Base-by-base conservation (phyloP, 1,140 invertebrate species). In the Sycophila sp. region DNA sequence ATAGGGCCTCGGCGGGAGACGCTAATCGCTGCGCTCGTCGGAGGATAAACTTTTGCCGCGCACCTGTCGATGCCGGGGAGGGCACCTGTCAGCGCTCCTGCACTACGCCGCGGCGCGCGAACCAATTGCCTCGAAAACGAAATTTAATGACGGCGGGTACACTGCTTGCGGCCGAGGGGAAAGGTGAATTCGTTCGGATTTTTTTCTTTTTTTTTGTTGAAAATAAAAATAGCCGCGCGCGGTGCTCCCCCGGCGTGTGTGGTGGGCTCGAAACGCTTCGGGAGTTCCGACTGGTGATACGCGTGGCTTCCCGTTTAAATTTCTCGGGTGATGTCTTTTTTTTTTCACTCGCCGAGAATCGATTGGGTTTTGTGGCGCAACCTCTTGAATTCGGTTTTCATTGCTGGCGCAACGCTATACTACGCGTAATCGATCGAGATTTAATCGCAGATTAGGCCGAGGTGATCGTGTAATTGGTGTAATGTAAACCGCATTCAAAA, bases 71-170 rank as follows among this genome's bases (percentile, higher is more conserved):
- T 40, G 45, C 24, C 17, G 26, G 42, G 28, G 36, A n/a, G 5
- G 22, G 10, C 58, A 60, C 58, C 58, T 60, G 58, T 28, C 26
- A n/a, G 24, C 15, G 28, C 17, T 19, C 36, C 28, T 42, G n/a
- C 4, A 56, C n/a, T n/a, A n/a, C n/a, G 4, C 38, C 3, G 38
- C 38, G 8, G 42, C 42, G 42, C n/a, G n/a, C n/a, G 8, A 63
- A 1, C 17, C 60, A 63, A 63, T 47, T 28, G 17, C 26, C 51
- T 40, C 24, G 38, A 38, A 58, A 68, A 68, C 38, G n/a, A 59
- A 68, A 59, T 51, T 68, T 59, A 68, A 68, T 59, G 66, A 36
- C 30, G 30, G 19, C 6, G 8, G 26, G 36, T 24, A 49, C 47
- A 30, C 0, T 63, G 4, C 4, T 55, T 55, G 40, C 13, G 40